Evolutionary conservation across 2,888 invertebrate species (phyloP).

Genomic region (Petrolisthes cinctipes): DNA sequence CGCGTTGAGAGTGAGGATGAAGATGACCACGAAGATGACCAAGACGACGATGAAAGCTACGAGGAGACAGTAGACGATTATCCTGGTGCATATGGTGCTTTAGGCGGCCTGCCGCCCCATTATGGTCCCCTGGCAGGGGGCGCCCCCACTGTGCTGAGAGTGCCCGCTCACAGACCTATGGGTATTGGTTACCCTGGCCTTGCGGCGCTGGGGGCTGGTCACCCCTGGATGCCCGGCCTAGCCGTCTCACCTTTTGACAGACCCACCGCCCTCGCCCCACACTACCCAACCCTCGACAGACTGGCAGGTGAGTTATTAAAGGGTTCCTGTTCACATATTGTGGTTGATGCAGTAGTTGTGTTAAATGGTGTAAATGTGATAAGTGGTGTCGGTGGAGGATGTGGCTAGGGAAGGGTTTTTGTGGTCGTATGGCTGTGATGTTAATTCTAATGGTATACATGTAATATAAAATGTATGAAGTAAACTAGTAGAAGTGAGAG

Average conservation of each 20-base stretch:
- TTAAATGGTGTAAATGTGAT: neutral
- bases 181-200: slow-evolving; percentile 61
- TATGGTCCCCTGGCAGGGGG: slow-evolving; percentile 61
- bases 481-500: no score
- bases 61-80: slow-evolving; percentile 48
- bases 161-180: slow-evolving; percentile 63
- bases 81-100: slow-evolving; percentile 29
- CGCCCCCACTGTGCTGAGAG: slow-evolving; percentile 58
- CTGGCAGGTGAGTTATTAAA: slow-evolving; percentile 61
- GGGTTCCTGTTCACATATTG: neutral
- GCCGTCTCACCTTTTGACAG: slow-evolving; percentile 59
- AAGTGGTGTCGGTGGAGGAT: neutral
- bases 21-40: slow-evolving; percentile 57
- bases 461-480: no score
- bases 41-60: slow-evolving; percentile 47
- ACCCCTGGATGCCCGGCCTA: slow-evolving; percentile 61
- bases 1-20: slow-evolving; percentile 44
- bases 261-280: slow-evolving; percentile 64
- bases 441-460: no score
- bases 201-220: slow-evolving; percentile 29
- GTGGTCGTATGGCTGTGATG: no score
- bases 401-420: neutral
- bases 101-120: slow-evolving; percentile 37
- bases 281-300: slow-evolving; percentile 64
- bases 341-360: neutral